These are phyloP conservation scores for Paralvinella palmiformis DNA, from an alignment of 1,140 invertebrate species.

Conservation along the genomic window DNA sequence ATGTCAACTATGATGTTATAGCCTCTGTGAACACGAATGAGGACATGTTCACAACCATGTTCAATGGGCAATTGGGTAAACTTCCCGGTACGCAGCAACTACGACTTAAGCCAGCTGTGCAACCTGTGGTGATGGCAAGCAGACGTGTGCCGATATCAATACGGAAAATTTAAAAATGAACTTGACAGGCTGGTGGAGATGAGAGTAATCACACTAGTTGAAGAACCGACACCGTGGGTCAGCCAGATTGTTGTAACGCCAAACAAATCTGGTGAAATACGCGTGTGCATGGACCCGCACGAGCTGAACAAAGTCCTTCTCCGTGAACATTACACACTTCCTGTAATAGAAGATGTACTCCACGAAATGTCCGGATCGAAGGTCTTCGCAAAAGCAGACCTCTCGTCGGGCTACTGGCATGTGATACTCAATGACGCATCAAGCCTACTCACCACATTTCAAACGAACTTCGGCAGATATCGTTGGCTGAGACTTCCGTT, in stretches of 20 bases:
- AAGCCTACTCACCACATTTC: constrained; percentile 26
- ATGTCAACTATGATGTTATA: neutral
- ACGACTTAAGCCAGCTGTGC: constrained; percentile 6
- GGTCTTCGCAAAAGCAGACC: constrained; percentile 26
- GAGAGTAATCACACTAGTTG: constrained; percentile 23
- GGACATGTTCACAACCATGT: constrained; percentile 4
- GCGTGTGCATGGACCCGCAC: constrained; percentile 28
- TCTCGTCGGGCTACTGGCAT: constrained; percentile 26
- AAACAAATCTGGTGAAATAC: constrained; percentile 23
- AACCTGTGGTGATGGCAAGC: constrained; percentile 14
- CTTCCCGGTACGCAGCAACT: constrained; percentile 14
- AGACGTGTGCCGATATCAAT: constrained; percentile 18
- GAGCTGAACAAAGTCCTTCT: constrained; percentile 25
- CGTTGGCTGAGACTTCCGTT: constrained; percentile 24
- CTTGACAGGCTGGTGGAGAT: constrained; percentile 17
- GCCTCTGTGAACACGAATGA: neutral
- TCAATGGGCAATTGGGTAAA: constrained; percentile 7
- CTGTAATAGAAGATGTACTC: constrained; percentile 27
- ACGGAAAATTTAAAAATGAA: constrained; percentile 14
- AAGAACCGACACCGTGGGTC: constrained; percentile 24
- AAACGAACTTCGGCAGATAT: constrained; percentile 24
- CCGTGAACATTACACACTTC: constrained; percentile 24
- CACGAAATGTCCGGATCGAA: constrained; percentile 23
- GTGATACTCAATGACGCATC: constrained; percentile 25
- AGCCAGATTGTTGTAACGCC: constrained; percentile 23